Evolutionary conservation across 1,140 invertebrate species (phyloP).

Genomic region (Palaemon carinicauda): DNA sequence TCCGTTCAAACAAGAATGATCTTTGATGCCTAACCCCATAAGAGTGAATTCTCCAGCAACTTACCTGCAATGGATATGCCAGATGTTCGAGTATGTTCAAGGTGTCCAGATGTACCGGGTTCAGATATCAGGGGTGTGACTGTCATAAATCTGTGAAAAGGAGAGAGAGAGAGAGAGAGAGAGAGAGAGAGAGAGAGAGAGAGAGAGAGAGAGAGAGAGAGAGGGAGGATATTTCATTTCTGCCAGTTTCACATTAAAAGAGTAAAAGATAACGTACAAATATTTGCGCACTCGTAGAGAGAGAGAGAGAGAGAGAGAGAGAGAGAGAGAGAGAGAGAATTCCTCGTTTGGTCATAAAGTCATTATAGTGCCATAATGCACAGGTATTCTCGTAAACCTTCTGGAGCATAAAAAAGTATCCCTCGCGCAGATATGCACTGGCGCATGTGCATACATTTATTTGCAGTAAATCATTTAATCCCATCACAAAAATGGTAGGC

Average conservation of each 20-base stretch:
- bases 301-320: not conserved
- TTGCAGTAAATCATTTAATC: too few species aligned
- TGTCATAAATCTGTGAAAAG: not conserved
- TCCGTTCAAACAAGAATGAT: not conserved
- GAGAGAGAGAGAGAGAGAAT: not conserved
- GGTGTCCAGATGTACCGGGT: conserved; percentile 4
- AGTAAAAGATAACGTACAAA: not conserved
- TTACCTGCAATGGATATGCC: not conserved
- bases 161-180: too few species aligned
- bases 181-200: too few species aligned
- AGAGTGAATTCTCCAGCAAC: too few species aligned
- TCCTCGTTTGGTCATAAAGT: not conserved
- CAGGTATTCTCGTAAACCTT: too few species aligned
- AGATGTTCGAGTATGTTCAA: not conserved
- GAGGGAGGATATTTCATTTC: not conserved
- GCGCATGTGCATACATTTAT: too few species aligned
- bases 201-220: too few species aligned
- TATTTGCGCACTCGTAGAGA: not conserved
- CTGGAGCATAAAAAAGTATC: too few species aligned
- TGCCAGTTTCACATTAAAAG: not conserved
- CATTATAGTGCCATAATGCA: too few species aligned
- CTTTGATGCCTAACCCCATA: not conserved
- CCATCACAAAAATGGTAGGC: too few species aligned
- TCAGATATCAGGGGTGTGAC: conserved; percentile 12
- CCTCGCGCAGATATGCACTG: too few species aligned